Evolutionary conservation across 2,113 vertebrate genomes (phyloP), one percentile per base, ranked within the genome.

Genomic region (Campylorhamphus procurvoides): DNA sequence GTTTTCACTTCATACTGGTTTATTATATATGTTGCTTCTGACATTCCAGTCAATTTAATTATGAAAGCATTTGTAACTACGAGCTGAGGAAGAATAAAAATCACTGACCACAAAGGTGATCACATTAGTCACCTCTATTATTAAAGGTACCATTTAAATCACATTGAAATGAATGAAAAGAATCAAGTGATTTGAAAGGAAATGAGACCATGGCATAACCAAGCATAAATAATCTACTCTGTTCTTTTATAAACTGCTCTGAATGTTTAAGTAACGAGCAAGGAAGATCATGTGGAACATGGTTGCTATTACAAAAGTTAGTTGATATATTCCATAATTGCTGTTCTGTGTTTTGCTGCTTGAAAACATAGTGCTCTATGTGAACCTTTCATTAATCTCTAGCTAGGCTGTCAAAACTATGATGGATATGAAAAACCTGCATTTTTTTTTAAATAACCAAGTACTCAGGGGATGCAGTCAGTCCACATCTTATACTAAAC

Each of bases 361-460:
- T 95, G 95, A 81, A 97, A 89, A 94, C 49, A 81, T 92, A 93
- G 97, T 97, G 44, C 12, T 22, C 47, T 97, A 66, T 47, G 46
- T 93, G 74, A 97, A 84, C 92, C 93, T 97, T 97, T 94, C 95
- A 97, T 98, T 98, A 98, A 97, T 98, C 96, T 98, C 89, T 92
- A 97, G 81, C 81, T 91, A 95, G 90, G 80, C 79, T 98, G 97
- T 97, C 98, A 98, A 95, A 98, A 93, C 55, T 75, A 60, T 98
- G 97, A 98, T 96, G 37, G 88, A 97, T 97, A 94, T 72, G 82
- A 95, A 95, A 95, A 47, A 97, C 94, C 40, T 64, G 31, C 58
- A 93, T 87, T 66, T 91, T 52, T 55, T 19, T 15, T 10, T 8
- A 15, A 12, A 14, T 50, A 62, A 37, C n/a, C 15, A 66, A 24